phyloP scores from a whole-genome alignment of 2,888 invertebrate genomes.

The Meiosimyza decipiens region DNA sequence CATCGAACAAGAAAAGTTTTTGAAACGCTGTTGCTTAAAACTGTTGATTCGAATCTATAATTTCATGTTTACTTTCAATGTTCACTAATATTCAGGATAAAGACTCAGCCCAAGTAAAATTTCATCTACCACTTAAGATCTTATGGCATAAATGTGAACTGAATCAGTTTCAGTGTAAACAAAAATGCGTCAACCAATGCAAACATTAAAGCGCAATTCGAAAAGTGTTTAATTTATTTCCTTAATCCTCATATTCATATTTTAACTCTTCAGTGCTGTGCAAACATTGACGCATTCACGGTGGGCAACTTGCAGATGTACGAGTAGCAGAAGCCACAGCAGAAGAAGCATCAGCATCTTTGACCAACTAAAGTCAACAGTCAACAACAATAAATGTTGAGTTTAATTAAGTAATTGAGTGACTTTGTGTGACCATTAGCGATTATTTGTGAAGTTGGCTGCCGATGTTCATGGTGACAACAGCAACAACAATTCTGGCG shows the following conservation, averaged over 20 bases:
- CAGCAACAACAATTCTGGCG: not conserved
- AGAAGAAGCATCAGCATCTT: no score
- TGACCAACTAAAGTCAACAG: not conserved
- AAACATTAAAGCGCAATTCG: not conserved
- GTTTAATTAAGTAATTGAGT: constrained; percentile 35
- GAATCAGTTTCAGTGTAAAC: constrained; percentile 27
- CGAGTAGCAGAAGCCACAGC: constrained; percentile 14
- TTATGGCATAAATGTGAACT: no score
- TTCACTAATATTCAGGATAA: no score
- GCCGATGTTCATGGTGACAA: not conserved
- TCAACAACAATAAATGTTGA: constrained; percentile 27
- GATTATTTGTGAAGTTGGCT: constrained; percentile 33
- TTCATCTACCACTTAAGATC: no score
- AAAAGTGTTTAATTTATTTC: not conserved
- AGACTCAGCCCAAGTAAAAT: no score
- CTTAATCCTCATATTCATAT: no score
- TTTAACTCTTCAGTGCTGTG: not conserved
- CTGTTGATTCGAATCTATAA: no score
- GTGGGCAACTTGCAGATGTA: constrained; percentile 10
- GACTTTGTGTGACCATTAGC: constrained; percentile 33
- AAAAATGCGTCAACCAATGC: constrained; percentile 17
- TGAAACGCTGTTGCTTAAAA: no score
- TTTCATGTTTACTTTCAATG: no score
- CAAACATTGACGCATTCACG: constrained; percentile 26
- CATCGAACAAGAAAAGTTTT: no score